Base-by-base conservation (phyloP, 2,113 vertebrate genomes). In the Hucho hucho region DNA sequence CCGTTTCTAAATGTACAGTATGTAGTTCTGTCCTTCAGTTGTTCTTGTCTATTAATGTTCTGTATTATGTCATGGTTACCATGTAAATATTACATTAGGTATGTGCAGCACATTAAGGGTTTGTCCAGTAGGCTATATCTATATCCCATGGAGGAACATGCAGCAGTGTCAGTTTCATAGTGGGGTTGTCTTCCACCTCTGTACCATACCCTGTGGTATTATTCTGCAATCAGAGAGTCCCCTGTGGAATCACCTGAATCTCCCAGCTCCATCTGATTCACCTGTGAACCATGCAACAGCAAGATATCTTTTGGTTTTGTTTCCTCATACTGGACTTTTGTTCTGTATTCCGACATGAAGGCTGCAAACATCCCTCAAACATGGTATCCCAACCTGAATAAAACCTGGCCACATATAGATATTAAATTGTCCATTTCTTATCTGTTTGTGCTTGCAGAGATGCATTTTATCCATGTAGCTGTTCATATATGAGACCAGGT, bases 91-190 rank as follows among this genome's bases (percentile, higher is more conserved):
- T 11, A 43, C 37, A 18, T 43, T 22, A 3, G 32, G 26, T 32
- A 43, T 61, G 37, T 46, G 46, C 66, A 79, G 66, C n/a, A 28
- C 3, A 67, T 43, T 13, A 73, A 2, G 75, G 85, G 81, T 73
- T 87, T 84, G 70, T 81, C 82, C 81, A 79, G 69, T 75, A 43
- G 37, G 37, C 37, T 43, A 43, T 43, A 43, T 43, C 37, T 43
- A 73, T 65, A 49, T 64, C 56, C 6, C 49, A 5, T 73, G 69
- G 70, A 78, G 77, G 71, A 13, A 66, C 46, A 29, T 0, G 61
- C 68, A 74, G 46, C 43, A 18, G 18, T 24, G 58, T 66, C 70
- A 68, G 32, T 70, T 78, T 85, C 74, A 88, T n/a, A 37, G 87
- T 18, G 29, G 74, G 76, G 82, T 79, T 81, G 78, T 83, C 78